Conservation (phyloP, 2,888 invertebrate species). For the Teleiodes luculella region DNA sequence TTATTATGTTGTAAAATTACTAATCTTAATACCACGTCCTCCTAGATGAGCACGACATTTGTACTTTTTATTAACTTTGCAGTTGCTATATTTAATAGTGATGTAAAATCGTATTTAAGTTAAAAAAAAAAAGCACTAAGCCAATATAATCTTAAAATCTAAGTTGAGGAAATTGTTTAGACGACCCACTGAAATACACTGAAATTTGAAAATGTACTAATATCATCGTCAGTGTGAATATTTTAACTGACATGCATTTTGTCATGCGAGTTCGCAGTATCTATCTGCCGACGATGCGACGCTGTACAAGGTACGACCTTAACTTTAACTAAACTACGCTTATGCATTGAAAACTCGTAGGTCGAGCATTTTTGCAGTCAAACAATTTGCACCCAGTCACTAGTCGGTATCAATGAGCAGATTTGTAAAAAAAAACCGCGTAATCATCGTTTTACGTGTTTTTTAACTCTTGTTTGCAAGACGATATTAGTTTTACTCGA, state of each 20-base stretch:
- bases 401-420: neutral
- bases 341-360: constrained; percentile 58
- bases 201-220: constrained; percentile 37
- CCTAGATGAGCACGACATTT: constrained; percentile 72
- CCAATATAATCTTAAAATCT: constrained; percentile 51
- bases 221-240: constrained; percentile 35
- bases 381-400: neutral
- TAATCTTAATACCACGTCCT: constrained; percentile 46
- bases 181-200: constrained; percentile 53
- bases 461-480: too few relatives aligned
- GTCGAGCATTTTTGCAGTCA: neutral
- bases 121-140: constrained; percentile 40
- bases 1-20: constrained; percentile 29
- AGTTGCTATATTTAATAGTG: constrained; percentile 30
- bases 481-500: too few relatives aligned
- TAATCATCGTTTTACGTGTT: too few relatives aligned
- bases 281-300: constrained; percentile 38
- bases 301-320: constrained; percentile 32
- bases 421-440: too few relatives aligned
- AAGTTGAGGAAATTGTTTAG: constrained; percentile 49
- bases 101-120: constrained; percentile 34
- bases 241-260: constrained; percentile 48
- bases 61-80: constrained; percentile 57
- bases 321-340: constrained; percentile 33
- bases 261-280: constrained; percentile 47